phyloP scores from a whole-genome alignment of 1,140 invertebrate genomes.

The Manduca sexta region DNA sequence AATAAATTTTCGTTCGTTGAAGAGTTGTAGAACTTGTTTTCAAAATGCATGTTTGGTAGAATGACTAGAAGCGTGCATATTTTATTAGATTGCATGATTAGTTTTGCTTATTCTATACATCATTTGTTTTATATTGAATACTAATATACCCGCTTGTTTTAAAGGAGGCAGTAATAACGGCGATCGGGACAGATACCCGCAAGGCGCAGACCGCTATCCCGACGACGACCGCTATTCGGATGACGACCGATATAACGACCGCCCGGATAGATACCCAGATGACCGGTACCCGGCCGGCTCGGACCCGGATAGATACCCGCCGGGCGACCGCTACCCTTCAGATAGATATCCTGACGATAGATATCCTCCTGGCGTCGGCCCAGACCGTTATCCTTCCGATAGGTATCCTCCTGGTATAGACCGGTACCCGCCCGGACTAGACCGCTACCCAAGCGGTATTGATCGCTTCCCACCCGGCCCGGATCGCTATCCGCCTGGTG shows the following conservation, averaged over 20 bases:
- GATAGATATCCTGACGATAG: constrained; percentile 48
- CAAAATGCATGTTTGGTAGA: too few relatives aligned
- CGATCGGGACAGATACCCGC: constrained; percentile 63
- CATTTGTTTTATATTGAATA: too few relatives aligned
- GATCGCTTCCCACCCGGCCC: constrained; percentile 42
- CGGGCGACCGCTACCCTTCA: constrained; percentile 26
- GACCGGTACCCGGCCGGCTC: constrained; percentile 60
- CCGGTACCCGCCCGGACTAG: constrained; percentile 19
- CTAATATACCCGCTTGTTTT: constrained; percentile 26
- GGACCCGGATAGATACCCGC: constrained; percentile 37
- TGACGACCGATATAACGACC: constrained; percentile 56
- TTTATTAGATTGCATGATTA: too few relatives aligned
- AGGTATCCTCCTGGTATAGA: constrained; percentile 22
- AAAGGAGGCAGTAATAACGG: constrained; percentile 59
- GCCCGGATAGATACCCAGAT: constrained; percentile 66
- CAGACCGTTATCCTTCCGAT: constrained; percentile 33
- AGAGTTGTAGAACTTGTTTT: too few relatives aligned
- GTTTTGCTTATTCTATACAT: too few relatives aligned
- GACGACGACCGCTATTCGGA: constrained; percentile 51
- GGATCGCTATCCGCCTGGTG: constrained; percentile 22
- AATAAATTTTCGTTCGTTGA: too few relatives aligned
- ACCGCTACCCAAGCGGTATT: constrained; percentile 45
- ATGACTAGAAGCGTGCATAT: too few relatives aligned
- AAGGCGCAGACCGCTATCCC: constrained; percentile 72
- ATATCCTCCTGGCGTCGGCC: constrained; percentile 22